Conservation (phyloP, 2,888 invertebrate genomes). For the Philaethria dido region DNA sequence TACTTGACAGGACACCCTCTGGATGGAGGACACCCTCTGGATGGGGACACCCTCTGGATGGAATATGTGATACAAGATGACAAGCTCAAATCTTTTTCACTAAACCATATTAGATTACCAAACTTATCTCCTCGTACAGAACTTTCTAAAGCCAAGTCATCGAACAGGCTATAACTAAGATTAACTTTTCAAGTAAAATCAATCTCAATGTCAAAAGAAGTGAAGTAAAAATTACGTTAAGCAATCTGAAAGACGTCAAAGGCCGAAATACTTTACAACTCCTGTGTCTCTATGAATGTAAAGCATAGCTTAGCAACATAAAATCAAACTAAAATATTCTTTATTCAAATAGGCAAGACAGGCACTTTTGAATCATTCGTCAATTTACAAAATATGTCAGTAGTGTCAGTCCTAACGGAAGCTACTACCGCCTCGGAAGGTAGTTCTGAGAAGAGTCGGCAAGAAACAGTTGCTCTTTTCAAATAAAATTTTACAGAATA, state of each 20-base stretch:
- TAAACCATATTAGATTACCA: constrained; percentile 23
- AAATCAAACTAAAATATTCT: too few species aligned
- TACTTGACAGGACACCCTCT: too few species aligned
- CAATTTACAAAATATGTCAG: too few species aligned
- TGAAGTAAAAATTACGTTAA: constrained; percentile 37
- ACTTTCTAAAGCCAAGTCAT: constrained; percentile 24
- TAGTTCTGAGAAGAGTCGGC: too few species aligned
- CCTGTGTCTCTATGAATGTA: constrained; percentile 1
- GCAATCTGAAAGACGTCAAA: constrained; percentile 37
- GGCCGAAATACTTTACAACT: constrained; percentile 31
- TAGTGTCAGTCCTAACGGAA: too few species aligned
- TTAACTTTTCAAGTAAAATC: constrained; percentile 35
- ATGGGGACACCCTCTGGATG: too few species aligned
- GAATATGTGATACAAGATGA: not conserved
- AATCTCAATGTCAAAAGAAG: constrained; percentile 29
- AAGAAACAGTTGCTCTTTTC: too few species aligned
- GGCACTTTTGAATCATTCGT: too few species aligned
- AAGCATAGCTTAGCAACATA: constrained; percentile 1
- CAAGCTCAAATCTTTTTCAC: constrained; percentile 18
- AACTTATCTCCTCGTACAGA: constrained; percentile 16
- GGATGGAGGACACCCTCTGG: too few species aligned
- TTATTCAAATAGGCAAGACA: too few species aligned
- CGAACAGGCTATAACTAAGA: constrained; percentile 34
- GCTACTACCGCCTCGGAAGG: too few species aligned
- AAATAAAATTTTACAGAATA: too few species aligned